phyloP scores from a whole-genome alignment of 92 coral and sea anemone species.

The Phenganax stokvisi region DNA sequence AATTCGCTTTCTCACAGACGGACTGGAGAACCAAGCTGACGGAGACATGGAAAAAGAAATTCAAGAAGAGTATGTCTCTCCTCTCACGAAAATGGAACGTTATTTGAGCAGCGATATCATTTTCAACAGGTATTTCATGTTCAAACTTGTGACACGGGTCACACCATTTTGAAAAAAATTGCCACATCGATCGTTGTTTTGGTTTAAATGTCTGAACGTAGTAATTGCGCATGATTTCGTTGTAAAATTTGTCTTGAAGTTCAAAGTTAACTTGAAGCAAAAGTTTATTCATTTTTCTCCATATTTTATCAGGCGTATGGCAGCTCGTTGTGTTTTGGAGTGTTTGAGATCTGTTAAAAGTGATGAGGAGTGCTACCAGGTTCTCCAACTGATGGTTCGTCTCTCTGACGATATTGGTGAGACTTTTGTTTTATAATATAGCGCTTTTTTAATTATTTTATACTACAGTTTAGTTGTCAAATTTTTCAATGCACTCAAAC shows the following conservation, averaged over 20 bases:
- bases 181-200: slow-evolving; percentile 14
- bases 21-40: slow-evolving; percentile 65
- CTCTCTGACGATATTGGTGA: slow-evolving; percentile 96
- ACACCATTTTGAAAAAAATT: not conserved
- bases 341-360: slow-evolving; percentile 71
- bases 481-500: too few relatives aligned
- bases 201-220: not conserved
- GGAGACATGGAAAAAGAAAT: slow-evolving; percentile 78
- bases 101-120: slow-evolving; percentile 96
- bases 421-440: slow-evolving; percentile 18
- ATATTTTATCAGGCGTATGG: slow-evolving; percentile 74
- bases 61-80: slow-evolving; percentile 80
- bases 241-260: not conserved
- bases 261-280: not conserved
- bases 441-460: not conserved
- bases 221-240: not conserved
- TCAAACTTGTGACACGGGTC: slow-evolving; percentile 20
- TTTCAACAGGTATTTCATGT: slow-evolving; percentile 68
- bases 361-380: slow-evolving; percentile 83
- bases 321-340: slow-evolving; percentile 88
- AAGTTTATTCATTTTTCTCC: slow-evolving; percentile 1
- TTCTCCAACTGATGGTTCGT: slow-evolving; percentile 75
- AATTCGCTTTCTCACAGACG: slow-evolving; percentile 43
- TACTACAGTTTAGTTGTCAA: not conserved
- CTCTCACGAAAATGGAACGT: slow-evolving; percentile 83